Base-by-base conservation (phyloP, 2,888 invertebrate genomes). In the Mongoloraphidia duomilia region DNA sequence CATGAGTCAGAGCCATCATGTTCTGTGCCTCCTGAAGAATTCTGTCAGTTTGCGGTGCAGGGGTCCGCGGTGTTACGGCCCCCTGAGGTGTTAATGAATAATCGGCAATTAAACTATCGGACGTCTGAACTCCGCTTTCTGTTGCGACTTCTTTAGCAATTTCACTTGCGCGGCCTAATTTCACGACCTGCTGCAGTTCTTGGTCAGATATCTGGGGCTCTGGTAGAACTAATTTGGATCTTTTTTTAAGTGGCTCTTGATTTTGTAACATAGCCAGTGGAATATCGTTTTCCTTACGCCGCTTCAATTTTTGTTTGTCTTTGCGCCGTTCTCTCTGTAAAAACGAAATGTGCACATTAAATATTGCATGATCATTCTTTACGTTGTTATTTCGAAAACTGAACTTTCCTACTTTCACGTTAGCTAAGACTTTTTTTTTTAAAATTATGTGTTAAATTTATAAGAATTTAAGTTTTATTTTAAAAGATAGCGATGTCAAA, bases 1-100 rank as follows among this genome's bases (percentile, higher is more conserved):
- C 94, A 65, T 97, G 95, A 0, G 93, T 92, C 14, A 98, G 71
- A 0, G 97, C 96, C 90, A 98, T 94, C 62, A 98, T 88, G 64
- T 98, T 97, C 68, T 97, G 95, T 0, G 97, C 97, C 69, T 97
- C 97, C 79, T 95, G 84, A 52, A 88, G 74, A 54, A 86, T 81
- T 56, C 80, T 78, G 68, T 95, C 93, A 10, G 85, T 85, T 49
- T 82, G 80, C 4, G 80, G 82, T 2, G 87, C 83, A 2, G 94
- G 93, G 1, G 95, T 95, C 50, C 94, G 76, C 2, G 94, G 92
- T 14, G 83, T 82, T 34, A 79, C 79, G 10, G 79, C 71, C 35
- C 69, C 64, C 55, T 77, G 75, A 2, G 82, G 82, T 6, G 86
- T 79, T 45, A 88, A 80, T 8, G 87, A 85, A 70, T 96, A 97